Percentiles rank a stretch among this genome's conserved stretches.
These are phyloP conservation scores for Actinostola sp. DNA, from an alignment of 92 coral and sea anemone species.

Conservation along the genomic window DNA sequence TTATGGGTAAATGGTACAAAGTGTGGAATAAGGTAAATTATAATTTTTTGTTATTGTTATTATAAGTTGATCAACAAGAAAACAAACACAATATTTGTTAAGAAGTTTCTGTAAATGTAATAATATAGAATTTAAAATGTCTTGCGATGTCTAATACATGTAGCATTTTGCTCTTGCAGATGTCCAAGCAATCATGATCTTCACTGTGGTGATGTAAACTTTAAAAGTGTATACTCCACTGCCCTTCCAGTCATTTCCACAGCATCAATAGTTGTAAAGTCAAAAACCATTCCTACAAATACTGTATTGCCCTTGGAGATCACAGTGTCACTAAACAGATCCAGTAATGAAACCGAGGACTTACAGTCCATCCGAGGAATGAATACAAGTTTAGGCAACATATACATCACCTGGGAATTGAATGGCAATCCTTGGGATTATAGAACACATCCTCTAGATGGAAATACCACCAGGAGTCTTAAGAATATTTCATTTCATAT, in stretches of 20 bases:
- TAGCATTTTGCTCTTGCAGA: conserved; percentile 19
- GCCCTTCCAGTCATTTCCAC: conserved; percentile 53
- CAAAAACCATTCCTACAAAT: conserved; percentile 11
- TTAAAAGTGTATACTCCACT: conserved; percentile 57
- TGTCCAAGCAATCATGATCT: conserved; percentile 33
- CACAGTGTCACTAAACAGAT: conserved; percentile 26
- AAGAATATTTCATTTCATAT: neutral
- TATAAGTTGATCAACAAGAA: neutral
- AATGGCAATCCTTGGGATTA: neutral
- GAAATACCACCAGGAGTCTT: conserved; percentile 19
- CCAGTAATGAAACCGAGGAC: conserved; percentile 18
- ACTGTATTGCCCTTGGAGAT: conserved; percentile 6
- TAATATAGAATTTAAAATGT: too few relatives aligned
- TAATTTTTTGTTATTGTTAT: neutral
- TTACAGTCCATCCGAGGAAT: conserved; percentile 43
- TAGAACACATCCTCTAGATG: conserved; percentile 23
- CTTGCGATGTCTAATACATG: neutral
- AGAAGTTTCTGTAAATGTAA: too few relatives aligned
- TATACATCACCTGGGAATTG: conserved; percentile 48
- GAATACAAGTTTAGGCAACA: conserved; percentile 37
- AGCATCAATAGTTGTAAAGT: conserved; percentile 17
- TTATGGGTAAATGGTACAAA: neutral
- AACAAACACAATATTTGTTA: neutral
- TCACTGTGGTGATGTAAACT: conserved; percentile 38
- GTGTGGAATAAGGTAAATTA: conserved; percentile 41